These are phyloP conservation scores for Medauroidea extradentata DNA, from an alignment of 1,140 invertebrate genomes.

Conservation along the genomic window DNA sequence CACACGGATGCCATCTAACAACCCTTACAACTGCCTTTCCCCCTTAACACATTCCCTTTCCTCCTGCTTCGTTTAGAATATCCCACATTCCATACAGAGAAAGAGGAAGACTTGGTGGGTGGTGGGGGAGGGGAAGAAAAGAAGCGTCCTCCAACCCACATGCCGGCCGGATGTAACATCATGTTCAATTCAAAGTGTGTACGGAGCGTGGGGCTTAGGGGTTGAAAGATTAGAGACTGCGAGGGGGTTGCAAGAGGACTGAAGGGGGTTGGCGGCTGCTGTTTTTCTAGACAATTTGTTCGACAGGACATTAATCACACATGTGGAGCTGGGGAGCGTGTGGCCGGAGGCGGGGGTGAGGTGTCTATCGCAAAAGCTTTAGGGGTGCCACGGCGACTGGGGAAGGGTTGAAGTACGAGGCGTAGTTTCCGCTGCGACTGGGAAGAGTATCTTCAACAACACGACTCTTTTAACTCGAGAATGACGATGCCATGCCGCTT, in stretches of 20 bases:
- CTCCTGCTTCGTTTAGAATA: no score
- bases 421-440: no score
- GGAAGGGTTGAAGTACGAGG: conserved; percentile 1
- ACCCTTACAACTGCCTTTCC: no score
- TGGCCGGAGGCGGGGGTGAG: not conserved
- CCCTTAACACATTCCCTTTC: no score
- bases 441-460: no score
- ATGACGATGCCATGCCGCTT: no score
- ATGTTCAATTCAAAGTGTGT: conserved; percentile 11
- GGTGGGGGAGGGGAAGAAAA: conserved; percentile 20
- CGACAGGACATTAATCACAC: conserved; percentile 50
- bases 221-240: conserved; percentile 36
- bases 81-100: not conserved
- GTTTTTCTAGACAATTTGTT: conserved; percentile 57
- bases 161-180: conserved; percentile 12
- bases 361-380: not conserved
- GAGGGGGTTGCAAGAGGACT: not conserved
- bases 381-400: not conserved
- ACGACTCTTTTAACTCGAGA: no score
- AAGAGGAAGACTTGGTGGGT: conserved; percentile 32
- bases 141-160: not conserved
- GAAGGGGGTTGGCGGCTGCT: conserved; percentile 26
- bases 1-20: no score
- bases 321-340: not conserved
- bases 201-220: conserved; percentile 41